Evolutionary conservation across 2,888 invertebrate species (phyloP), one percentile per base, ranked within the genome.

Genomic region (Adelognathus sp.): DNA sequence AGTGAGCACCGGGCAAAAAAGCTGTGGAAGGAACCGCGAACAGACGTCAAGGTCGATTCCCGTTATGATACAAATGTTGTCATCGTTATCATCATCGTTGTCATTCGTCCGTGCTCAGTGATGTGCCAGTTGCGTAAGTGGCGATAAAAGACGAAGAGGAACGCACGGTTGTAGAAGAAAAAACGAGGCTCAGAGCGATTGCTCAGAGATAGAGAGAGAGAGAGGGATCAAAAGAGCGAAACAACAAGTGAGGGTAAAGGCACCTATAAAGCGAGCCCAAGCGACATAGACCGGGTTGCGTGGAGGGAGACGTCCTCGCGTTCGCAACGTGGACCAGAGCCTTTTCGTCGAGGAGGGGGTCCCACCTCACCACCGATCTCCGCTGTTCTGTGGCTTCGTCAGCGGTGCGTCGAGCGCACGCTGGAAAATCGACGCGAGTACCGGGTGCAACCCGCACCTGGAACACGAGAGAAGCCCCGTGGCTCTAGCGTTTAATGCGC

Each of bases 311-410:
- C 72, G 72, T 79, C 63, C 61, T 79, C 79, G 79, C 79, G 71
- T 61, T 79, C 71, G 67, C 79, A 79, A 79, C 79, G 79, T 79
- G 79, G 74, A 76, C 73, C 60, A 66, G 74, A 72, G 63, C n/a
- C n/a, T 63, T 70, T 76, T 50, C 71, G 71, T 63, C 69, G 72
- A 81, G 93, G 92, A 93, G 92, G 80, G 93, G 92, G 93, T 93
- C 92, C 92, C n/a, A n/a, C 92, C 77, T 91, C 93, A 92, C 92
- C 92, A 92, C 92, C 92, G 79, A 81, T 69, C 66, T 76, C 79
- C n/a, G n/a, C n/a, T n/a, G n/a, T 76, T 74, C 71, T 76, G 79
- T 79, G 79, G 75, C 79, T 79, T 79, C 46, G 67, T 56, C 72
- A 79, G 79, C 75, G 75, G 71, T 79, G 79, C 79, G 75, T 79